Evolutionary conservation across 23 tunicate species (phyloP), one percentile per base, ranked within the genome.

Genomic region (Halocynthia aurantium): DNA sequence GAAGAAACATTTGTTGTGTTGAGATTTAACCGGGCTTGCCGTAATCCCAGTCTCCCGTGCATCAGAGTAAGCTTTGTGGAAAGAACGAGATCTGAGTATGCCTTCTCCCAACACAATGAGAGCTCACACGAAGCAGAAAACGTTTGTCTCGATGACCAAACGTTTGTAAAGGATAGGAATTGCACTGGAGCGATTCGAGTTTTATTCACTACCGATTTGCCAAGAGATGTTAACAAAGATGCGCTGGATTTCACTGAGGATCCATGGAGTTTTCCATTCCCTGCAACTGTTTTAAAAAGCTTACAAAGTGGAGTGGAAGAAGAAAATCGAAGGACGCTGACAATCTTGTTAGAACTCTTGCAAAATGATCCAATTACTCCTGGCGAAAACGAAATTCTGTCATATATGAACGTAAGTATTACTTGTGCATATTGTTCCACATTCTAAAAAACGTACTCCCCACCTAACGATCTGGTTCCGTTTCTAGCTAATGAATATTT

Each of bases 231-330:
- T 11, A 40, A 13, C 21, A 17, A 17, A 44, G 10, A 22, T n/a
- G 53, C 13, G 7, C 0, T 15, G 9, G 50, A 20, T 7, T 62
- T 68, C 63, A 20, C 64, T 15, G 69, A 56, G 15, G 85, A 86
- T 75, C 85, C 85, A 8, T 86, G 78, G 86, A 86, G 91, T 53
- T 74, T 80, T 61, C 70, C 77, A 63, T 52, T 74, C 5, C 67
- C 56, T 18, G 20, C n/a, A 7, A 58, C 50, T 21, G 19, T 86
- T 40, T 22, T 86, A 6, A 53, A 75, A 7, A 61, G 56, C 6
- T 31, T 31, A 4, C 44, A 31, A 31, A 31, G 44, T 31, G 44
- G 44, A 31, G 44, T 31, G 4, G 44, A 31, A 31, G 44, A 31
- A 51, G 72, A 8, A 8, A 51, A 8, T 50, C 82, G 6, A 22